Percentiles rank a stretch among this genome's conserved stretches.
These are phyloP conservation scores for Mormyrus proboscirostris DNA, from an alignment of 2,797 vertebrate species.

Conservation along the genomic window DNA sequence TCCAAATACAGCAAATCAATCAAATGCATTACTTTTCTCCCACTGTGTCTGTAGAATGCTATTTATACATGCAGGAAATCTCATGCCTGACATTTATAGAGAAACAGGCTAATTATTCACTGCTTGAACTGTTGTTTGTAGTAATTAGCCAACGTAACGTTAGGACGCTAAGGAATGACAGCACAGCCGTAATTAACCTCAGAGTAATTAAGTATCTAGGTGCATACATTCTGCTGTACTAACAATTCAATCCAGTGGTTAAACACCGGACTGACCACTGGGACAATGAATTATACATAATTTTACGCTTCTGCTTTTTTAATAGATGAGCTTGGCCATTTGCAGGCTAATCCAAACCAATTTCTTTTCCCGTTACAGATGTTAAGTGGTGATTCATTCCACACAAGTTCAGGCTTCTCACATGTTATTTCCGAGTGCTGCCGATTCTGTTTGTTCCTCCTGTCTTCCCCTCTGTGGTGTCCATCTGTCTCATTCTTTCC, in stretches of 20 bases:
- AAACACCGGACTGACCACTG: neutral
- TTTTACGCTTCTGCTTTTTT: slow-evolving; percentile 20
- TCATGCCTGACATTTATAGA: neutral
- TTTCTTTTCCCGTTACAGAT: slow-evolving; percentile 30
- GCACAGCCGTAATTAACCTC: neutral
- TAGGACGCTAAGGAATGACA: too few relatives aligned
- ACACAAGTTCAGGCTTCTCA: slow-evolving; percentile 41
- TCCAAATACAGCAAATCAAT: neutral
- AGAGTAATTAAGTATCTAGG: neutral
- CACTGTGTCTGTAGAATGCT: neutral
- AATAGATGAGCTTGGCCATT: neutral
- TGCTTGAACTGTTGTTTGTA: neutral
- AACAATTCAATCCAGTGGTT: neutral
- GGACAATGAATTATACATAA: slow-evolving; percentile 20
- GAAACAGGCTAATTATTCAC: neutral
- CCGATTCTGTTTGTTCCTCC: slow-evolving; percentile 44
- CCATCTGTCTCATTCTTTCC: slow-evolving; percentile 31
- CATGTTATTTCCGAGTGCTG: slow-evolving; percentile 39
- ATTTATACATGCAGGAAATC: neutral
- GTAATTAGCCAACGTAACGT: neutral
- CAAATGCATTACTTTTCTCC: neutral
- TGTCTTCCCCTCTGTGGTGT: slow-evolving; percentile 29
- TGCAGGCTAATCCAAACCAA: neutral
- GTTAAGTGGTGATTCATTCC: slow-evolving; percentile 31
- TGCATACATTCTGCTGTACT: neutral